phyloP scores from a whole-genome alignment of 2,797 vertebrate genomes.

The Hemibagrus guttatus region DNA sequence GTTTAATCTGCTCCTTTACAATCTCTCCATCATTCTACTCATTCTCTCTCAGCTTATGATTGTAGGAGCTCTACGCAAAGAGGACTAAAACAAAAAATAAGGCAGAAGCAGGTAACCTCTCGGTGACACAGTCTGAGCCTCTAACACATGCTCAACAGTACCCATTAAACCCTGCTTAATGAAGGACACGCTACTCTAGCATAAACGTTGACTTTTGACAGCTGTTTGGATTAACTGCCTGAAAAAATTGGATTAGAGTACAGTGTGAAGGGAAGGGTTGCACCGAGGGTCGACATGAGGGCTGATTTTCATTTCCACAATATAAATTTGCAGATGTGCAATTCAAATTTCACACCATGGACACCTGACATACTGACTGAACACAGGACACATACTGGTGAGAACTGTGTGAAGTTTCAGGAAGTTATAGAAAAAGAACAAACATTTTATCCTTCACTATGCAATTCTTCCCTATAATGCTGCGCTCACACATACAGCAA shows the following conservation, averaged over 20 bases:
- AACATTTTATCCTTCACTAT: neutral
- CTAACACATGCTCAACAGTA: constrained; percentile 19
- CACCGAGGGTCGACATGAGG: neutral
- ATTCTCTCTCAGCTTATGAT: neutral
- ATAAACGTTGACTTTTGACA: neutral
- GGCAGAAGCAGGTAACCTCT: constrained; percentile 27
- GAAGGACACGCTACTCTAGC: constrained; percentile 3
- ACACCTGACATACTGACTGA: neutral
- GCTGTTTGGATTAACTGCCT: neutral
- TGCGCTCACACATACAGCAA: too few relatives aligned
- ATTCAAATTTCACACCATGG: neutral
- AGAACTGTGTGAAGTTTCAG: neutral
- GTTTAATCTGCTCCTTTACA: neutral
- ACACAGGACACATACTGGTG: neutral
- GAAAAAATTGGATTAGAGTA: neutral
- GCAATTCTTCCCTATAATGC: neutral
- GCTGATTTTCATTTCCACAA: neutral
- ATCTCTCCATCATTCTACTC: neutral
- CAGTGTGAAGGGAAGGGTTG: neutral
- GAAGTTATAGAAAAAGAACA: neutral
- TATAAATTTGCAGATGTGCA: neutral
- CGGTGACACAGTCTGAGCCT: constrained; percentile 12
- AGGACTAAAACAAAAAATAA: neutral
- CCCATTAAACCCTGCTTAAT: constrained; percentile 6
- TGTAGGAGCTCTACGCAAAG: neutral